Base-by-base conservation (phyloP, 2,888 invertebrate species). In the Chloroclystis v-ata region DNA sequence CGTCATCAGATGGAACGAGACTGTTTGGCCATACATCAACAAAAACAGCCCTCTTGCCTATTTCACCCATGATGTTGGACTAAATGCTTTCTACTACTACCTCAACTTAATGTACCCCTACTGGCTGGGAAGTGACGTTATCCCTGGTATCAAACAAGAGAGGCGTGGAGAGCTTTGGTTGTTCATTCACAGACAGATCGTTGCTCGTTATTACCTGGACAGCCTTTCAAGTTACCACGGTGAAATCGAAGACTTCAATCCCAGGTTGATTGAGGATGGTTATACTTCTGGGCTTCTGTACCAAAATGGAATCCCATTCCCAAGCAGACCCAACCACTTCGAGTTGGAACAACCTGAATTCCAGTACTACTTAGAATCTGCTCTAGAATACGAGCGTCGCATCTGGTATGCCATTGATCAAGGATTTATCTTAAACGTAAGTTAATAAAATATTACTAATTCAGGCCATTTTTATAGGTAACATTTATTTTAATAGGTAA, bases 171-270 rank as follows among this genome's bases (percentile, higher is more conserved):
- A 92, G 47, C 92, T 89, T 78, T 90, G 92, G 72, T 91, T 48
- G 64, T 64, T 56, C 52, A 4, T 60, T 13, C 90, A 93, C 64
- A 92, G 92, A 65, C 92, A 94, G 74, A 61, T 94, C 9, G 61
- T 94, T 55, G 89, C 92, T 51, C 91, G 92, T 56, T 95, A 94
- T 77, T 92, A 94, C 68, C 85, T 94, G 80, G 94, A 94, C 72
- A 91, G 94, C 72, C 78, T 94, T 44, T 91, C 93, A 7, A 91
- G 92, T 66, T 91, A 91, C 50, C 83, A 92, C 38, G 90, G 91
- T n/a, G 91, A 92, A 53, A 91, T 94, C 53, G 83, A 89, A 20
- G 82, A 88, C 7, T 83, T 92, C 49, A 83, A 90, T n/a, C n/a
- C 20, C 2, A 20, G 20, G 20, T 20, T 20, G 20, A n/a, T 92